A percentile compares a stretch with the other conserved stretches of the same genome.
phyloP scores from a whole-genome alignment of 2,113 vertebrate genomes.

The Pardalotus punctatus region DNA sequence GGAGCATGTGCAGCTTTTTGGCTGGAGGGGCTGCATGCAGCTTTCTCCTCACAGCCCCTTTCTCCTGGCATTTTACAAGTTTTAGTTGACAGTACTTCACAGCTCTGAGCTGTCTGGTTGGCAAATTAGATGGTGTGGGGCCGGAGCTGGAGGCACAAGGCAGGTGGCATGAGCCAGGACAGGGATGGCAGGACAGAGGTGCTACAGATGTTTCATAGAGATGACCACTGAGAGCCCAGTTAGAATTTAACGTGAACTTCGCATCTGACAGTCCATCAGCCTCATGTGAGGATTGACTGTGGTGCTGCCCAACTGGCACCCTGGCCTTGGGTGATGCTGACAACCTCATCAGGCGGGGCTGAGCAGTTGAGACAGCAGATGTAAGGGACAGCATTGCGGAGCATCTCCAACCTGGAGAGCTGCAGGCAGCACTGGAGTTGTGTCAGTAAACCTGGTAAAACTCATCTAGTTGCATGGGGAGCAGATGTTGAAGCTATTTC shows the following conservation, averaged over 20 bases:
- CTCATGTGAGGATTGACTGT: fast-evolving
- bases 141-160: neutral
- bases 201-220: fast-evolving
- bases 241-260: neutral
- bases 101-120: neutral
- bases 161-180: neutral
- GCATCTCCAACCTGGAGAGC: neutral
- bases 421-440: fast-evolving
- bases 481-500: neutral
- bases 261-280: fast-evolving
- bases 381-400: fast-evolving
- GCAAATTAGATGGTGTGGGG: neutral
- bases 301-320: neutral
- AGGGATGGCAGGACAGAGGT: neutral
- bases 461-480: neutral
- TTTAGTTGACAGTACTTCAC: neutral
- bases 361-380: neutral
- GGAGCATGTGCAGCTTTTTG: neutral
- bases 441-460: neutral
- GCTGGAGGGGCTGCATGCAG: neutral
- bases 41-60: neutral
- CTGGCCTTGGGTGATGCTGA: neutral
- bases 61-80: neutral
- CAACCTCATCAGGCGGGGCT: neutral
- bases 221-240: neutral